Evolutionary conservation across 2,113 vertebrate species (phyloP), one percentile per base, ranked within the genome.

Genomic region (Ploceus nigricollis): DNA sequence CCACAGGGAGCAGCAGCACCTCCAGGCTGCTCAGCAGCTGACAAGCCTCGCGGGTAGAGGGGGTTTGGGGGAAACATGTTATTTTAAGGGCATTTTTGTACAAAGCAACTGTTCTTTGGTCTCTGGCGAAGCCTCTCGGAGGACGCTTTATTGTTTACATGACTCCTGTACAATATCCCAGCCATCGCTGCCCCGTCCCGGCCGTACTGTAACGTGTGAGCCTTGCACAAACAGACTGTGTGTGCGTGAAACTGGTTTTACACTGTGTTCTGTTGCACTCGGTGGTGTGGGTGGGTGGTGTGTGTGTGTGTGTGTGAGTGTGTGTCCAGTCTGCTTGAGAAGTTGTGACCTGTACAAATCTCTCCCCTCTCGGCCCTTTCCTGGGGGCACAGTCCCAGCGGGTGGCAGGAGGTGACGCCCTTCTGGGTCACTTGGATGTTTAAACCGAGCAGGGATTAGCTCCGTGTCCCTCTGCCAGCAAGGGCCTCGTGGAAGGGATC

Each of bases 141-240:
- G 97, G 97, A 97, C 47, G 96, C 97, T 96, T 96, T 94, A 83
- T 97, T 98, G 98, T 98, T 98, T 98, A 98, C 98, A 98, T 97
- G 97, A 97, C 96, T 97, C 84, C 85, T 95, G 92, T 96, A 96
- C 97, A 96, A 57, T 72, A 87, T 88, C 94, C 94, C 89, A 58
- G 96, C 93, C 90, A 45, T 63, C 18, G 58, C 93, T 64, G 65
- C 53, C 76, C 90, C 37, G 17, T 71, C 57, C 83, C 33, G 28
- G 39, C 94, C 87, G 83, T 94, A 92, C 97, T 94, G 89, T 96
- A 85, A 30, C 9, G 22, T 48, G 81, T 85, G 91, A 92, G 91
- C 96, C 95, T 96, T 79, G 89, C 95, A 72, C 97, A 94, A 30
- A 72, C 11, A 15, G 82, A 60, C 56, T 22, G 87, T 4, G 89